A percentile compares a stretch with the other conserved stretches of the same genome.
Conservation (phyloP, 2,888 invertebrate genomes). For the Prosopocoilus inquinatus region DNA sequence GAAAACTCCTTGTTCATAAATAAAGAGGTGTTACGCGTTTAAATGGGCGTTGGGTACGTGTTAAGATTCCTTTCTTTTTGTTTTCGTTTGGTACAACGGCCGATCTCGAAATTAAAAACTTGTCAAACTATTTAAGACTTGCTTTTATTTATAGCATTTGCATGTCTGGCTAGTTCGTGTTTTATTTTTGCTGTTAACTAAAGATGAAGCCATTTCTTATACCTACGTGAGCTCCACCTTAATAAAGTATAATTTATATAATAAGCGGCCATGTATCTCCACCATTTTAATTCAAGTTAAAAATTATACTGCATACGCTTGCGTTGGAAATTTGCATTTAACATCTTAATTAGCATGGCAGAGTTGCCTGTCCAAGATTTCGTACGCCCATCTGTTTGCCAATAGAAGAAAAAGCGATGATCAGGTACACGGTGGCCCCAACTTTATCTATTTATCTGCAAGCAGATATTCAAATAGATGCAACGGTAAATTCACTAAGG, state of each 20-base stretch:
- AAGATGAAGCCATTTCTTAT: conserved; percentile 22
- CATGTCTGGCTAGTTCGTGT: not conserved
- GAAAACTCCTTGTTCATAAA: no score
- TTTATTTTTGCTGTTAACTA: not conserved
- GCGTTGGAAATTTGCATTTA: conserved; percentile 41
- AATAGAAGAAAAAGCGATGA: conserved; percentile 8
- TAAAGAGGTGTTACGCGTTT: no score
- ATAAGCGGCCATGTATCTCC: conserved; percentile 24
- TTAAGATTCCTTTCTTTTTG: not conserved
- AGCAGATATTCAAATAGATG: not conserved
- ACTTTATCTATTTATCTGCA: not conserved
- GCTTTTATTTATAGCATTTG: conserved; percentile 6
- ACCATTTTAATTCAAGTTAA: conserved; percentile 23
- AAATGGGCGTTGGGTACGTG: no score
- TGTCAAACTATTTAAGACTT: not conserved
- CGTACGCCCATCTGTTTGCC: conserved; percentile 43
- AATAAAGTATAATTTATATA: conserved; percentile 32
- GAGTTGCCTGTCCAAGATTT: conserved; percentile 35
- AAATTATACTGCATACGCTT: conserved; percentile 22
- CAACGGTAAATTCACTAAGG: not conserved
- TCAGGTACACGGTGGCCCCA: conserved; percentile 7
- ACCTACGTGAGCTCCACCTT: conserved; percentile 22
- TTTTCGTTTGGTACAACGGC: not conserved
- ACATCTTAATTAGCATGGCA: conserved; percentile 47
- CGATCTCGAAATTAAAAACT: not conserved